Evolutionary conservation across 2,113 vertebrate genomes (phyloP).

Genomic region (Cinclus cinclus): DNA sequence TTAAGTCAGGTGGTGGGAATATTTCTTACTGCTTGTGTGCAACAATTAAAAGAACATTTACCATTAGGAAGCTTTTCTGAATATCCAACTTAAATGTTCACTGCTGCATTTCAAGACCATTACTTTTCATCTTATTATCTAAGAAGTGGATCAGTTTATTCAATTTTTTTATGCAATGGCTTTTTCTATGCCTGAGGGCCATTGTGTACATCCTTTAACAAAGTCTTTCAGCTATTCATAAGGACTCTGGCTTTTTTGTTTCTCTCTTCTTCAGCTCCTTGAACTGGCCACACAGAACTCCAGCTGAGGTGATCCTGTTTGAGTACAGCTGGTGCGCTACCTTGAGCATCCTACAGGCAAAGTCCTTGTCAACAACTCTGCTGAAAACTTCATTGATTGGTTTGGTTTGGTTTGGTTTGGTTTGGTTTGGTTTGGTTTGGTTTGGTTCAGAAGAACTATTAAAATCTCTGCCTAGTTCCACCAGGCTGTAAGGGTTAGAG

Average conservation of each 20-base stretch:
- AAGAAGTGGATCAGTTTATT: not conserved
- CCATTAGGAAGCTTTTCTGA: not conserved
- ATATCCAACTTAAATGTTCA: not conserved
- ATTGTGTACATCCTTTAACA: not conserved
- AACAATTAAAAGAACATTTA: slow-evolving; percentile 6
- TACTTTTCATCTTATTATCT: not conserved
- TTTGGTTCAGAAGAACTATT: not conserved
- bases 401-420: not conserved
- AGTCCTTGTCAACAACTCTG: not conserved
- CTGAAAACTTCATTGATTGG: not conserved
- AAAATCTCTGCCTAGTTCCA: not conserved
- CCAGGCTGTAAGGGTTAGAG: not conserved
- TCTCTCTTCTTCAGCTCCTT: not conserved
- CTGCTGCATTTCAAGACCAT: not conserved
- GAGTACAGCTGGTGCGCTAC: not conserved
- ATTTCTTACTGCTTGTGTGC: not conserved
- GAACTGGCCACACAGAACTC: not conserved
- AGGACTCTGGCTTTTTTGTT: not conserved
- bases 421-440: not conserved
- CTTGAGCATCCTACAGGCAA: not conserved
- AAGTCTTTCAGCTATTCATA: not conserved
- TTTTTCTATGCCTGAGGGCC: not conserved
- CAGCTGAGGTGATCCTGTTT: not conserved
- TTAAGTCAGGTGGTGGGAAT: not conserved
- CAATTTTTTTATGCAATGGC: not conserved